Conservation (phyloP, 2,113 vertebrate species). For the Pristiophorus japonicus region DNA sequence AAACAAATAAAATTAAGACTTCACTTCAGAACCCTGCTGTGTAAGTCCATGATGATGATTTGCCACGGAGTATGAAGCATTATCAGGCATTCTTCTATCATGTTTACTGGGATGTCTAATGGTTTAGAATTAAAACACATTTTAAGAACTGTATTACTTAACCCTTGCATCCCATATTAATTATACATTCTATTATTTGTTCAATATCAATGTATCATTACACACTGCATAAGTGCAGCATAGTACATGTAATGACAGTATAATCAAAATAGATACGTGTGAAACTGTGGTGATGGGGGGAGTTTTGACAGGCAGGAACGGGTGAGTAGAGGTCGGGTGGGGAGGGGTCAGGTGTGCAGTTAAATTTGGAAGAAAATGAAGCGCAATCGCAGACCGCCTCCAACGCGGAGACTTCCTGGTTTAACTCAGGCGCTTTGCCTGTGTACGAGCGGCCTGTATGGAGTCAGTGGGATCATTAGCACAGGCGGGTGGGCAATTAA, state of each 20-base stretch:
- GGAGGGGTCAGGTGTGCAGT: no score
- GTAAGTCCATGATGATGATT: background rate
- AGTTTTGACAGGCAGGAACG: no score
- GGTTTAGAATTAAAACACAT: background rate
- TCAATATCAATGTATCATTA: background rate
- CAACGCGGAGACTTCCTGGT: no score
- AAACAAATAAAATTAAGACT: background rate
- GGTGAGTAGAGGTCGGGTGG: no score
- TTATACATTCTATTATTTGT: background rate
- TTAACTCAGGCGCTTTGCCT: no score
- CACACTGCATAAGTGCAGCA: background rate
- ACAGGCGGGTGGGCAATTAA: no score
- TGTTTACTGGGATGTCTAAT: background rate
- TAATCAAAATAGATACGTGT: background rate
- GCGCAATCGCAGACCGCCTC: no score
- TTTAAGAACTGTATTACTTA: background rate
- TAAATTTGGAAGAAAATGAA: no score
- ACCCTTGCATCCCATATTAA: background rate
- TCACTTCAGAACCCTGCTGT: background rate
- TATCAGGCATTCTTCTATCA: background rate
- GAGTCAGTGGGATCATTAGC: no score
- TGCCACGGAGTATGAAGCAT: background rate
- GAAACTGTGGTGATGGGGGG: background rate
- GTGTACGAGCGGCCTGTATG: no score
- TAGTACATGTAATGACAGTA: background rate